Percentiles rank a stretch among this genome's conserved stretches.
phyloP scores from a whole-genome alignment of 2,888 invertebrate genomes.

The Dryadula phaetusa region DNA sequence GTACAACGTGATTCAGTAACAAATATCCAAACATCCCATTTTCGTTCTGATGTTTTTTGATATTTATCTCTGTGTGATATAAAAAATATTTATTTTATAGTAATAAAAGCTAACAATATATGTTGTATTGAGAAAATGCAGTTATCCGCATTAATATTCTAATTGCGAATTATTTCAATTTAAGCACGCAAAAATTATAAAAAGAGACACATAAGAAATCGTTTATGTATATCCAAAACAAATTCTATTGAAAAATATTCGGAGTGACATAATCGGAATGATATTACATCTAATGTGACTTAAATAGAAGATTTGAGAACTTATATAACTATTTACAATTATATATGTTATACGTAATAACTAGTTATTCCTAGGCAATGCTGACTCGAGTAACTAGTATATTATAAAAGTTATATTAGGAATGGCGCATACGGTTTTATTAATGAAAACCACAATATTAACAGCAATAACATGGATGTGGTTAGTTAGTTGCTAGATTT shows the following conservation, averaged over 20 bases:
- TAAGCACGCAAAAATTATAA: not conserved
- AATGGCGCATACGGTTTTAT: conserved; percentile 27
- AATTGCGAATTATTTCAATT: not conserved
- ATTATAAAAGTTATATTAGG: conserved; percentile 10
- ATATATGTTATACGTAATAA: too few relatives aligned
- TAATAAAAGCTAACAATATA: conserved; percentile 3
- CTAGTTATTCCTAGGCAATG: not conserved
- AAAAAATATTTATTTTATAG: not conserved
- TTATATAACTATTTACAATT: too few relatives aligned
- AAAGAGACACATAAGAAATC: too few relatives aligned
- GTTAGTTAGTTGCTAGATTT: conserved; percentile 31
- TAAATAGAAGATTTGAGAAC: too few relatives aligned
- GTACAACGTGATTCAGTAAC: conserved; percentile 11
- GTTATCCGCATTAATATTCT: conserved; percentile 7
- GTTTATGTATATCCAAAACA: too few relatives aligned
- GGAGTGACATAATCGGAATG: too few relatives aligned
- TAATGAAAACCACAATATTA: conserved; percentile 40
- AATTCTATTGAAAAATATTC: too few relatives aligned
- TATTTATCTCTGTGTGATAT: conserved; percentile 1
- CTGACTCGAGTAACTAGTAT: not conserved
- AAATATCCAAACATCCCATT: conserved; percentile 9
- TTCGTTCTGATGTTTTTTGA: conserved; percentile 12
- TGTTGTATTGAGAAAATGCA: not conserved
- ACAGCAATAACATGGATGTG: conserved; percentile 35
- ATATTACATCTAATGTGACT: too few relatives aligned